Conservation (phyloP, 2,113 vertebrate species). For the Tursiops truncatus region DNA sequence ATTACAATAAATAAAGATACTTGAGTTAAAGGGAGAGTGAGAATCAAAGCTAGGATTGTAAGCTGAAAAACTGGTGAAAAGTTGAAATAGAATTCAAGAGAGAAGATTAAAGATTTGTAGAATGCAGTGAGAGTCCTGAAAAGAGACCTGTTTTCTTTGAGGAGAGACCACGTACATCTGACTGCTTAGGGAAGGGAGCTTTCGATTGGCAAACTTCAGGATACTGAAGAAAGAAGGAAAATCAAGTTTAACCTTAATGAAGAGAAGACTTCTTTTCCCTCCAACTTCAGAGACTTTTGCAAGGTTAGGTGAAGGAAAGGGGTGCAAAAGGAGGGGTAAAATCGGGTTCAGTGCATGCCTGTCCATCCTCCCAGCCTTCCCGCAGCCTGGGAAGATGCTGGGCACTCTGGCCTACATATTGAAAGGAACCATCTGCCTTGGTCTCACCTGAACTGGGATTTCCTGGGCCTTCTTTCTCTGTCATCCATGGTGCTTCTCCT, state of each 20-base stretch:
- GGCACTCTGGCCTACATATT: neutral
- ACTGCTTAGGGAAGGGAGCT: neutral
- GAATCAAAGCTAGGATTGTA: neutral
- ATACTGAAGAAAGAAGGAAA: neutral
- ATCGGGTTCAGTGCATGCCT: neutral
- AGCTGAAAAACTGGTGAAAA: neutral
- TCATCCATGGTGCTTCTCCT: conserved; percentile 71
- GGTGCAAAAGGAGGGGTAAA: neutral
- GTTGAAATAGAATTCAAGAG: neutral
- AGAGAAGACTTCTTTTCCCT: neutral
- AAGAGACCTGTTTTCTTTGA: neutral
- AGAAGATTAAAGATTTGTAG: neutral
- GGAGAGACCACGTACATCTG: neutral
- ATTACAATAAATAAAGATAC: conserved; percentile 5
- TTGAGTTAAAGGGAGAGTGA: conserved; percentile 16
- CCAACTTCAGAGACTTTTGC: neutral
- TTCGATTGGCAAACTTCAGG: neutral
- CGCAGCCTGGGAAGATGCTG: neutral
- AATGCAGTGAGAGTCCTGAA: neutral
- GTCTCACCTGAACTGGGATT: conserved; percentile 61
- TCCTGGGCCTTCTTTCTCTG: conserved; percentile 34
- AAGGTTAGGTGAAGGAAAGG: neutral
- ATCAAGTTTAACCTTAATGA: neutral
- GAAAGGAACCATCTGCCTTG: neutral
- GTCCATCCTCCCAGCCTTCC: neutral